phyloP scores from a whole-genome alignment of 1,140 invertebrate species.

The Aphaenogaster floridana region DNA sequence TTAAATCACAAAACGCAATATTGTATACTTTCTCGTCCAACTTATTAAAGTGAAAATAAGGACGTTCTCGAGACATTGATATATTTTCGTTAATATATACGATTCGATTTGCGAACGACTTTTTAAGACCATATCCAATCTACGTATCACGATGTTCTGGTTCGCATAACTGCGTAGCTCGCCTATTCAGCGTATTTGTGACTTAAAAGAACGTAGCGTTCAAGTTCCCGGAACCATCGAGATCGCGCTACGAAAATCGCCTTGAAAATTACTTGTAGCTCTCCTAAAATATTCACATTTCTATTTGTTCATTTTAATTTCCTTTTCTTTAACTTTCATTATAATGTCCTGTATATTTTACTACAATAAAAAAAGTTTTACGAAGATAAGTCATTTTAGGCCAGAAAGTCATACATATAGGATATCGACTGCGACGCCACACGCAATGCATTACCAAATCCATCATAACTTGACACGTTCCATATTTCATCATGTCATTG shows the following conservation, averaged over 20 bases:
- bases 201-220: slow-evolving; percentile 12
- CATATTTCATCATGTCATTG: slow-evolving; percentile 39
- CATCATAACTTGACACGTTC: slow-evolving; percentile 40
- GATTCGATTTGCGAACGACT: not conserved
- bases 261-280: not conserved
- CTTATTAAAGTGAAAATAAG: not conserved
- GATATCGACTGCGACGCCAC: not conserved
- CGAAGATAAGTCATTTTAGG: slow-evolving; percentile 1
- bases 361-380: not conserved
- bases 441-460: slow-evolving; percentile 34
- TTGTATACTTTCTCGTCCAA: not conserved
- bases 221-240: not conserved
- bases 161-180: slow-evolving; percentile 40
- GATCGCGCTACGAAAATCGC: not conserved
- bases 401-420: not conserved
- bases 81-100: not conserved
- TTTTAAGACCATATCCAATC: slow-evolving; percentile 18
- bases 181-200: slow-evolving; percentile 13
- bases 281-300: not conserved
- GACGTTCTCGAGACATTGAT: not conserved
- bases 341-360: not conserved
- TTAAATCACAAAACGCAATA: not conserved
- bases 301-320: not conserved
- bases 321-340: not conserved
- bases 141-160: not conserved